Evolutionary conservation across 2,797 vertebrate genomes (phyloP), one percentile per base, ranked within the genome.

Genomic region (Remorina albescens): DNA sequence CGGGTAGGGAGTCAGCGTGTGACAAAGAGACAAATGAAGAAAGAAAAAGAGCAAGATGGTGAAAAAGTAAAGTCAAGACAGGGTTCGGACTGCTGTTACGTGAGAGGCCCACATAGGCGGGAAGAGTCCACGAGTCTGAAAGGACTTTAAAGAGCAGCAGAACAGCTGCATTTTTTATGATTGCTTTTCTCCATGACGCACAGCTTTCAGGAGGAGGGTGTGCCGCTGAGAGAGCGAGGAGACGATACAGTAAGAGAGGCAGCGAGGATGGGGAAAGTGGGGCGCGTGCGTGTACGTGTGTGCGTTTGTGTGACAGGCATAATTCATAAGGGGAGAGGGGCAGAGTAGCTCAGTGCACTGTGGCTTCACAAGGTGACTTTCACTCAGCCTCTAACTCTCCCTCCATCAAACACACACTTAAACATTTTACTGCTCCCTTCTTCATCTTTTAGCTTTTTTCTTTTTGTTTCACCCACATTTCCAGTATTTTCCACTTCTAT

Each of bases 111-210:
- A 67, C 21, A 32, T 37, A 59, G 34, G 71, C 69, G 39, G 47
- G 2, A 5, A 11, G 18, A 74, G 68, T 65, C 66, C 9, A 21
- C 44, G 44, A 67, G 64, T 70, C 75, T 83, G 53, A 86, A 81
- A 68, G 86, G 83, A 86, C 92, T 93, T 88, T 85, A 66, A 77
- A 83, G 85, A 87, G 82, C 85, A 23, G 67, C n/a, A 81, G 74
- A 90, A 77, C 84, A 70, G 71, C 87, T 95, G 87, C 91, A 95
- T 95, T 94, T 94, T 95, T 94, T 86, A 94, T 94, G 91, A 93
- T 82, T 70, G 66, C 88, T 91, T 90, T 92, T 88, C 87, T 85
- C 75, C 69, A 61, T 18, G 6, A 74, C 89, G 88, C 76, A 76
- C 80, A 74, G 76, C 75, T 84, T 81, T 85, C 84, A 90, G 90